Evolutionary conservation across 2,113 vertebrate species (phyloP).

Genomic region (crab-eating macaque (Macaca fascicularis)): DNA sequence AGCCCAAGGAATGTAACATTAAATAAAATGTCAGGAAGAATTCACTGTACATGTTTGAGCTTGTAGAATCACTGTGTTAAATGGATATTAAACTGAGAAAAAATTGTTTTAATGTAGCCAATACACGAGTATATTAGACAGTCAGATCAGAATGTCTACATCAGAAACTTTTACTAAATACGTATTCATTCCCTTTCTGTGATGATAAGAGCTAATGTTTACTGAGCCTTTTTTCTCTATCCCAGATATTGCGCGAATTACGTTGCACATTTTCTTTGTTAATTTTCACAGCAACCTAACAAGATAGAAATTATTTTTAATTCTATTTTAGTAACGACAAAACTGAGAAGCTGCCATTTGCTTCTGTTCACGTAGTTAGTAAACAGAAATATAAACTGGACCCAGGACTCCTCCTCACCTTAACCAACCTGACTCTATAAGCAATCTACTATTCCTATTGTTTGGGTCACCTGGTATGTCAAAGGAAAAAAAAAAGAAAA

Average conservation of each 20-base stretch:
- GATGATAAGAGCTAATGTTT: background rate
- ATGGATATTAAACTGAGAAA: constrained; percentile 25
- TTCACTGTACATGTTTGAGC: background rate
- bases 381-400: background rate
- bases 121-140: background rate
- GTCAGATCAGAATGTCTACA: background rate
- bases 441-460: background rate
- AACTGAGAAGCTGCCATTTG: background rate
- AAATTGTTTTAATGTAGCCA: background rate
- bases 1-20: background rate
- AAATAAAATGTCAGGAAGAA: constrained; percentile 59
- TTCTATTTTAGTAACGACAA: background rate
- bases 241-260: background rate
- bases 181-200: background rate
- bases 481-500: background rate
- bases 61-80: constrained; percentile 12
- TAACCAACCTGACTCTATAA: background rate
- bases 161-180: background rate
- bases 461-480: background rate
- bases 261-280: background rate
- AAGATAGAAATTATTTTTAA: background rate
- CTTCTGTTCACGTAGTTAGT: background rate
- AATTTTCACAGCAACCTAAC: background rate
- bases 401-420: background rate
- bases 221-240: background rate